Evolutionary conservation across 2,888 invertebrate species (phyloP).

Genomic region (Thymelicus lineola): DNA sequence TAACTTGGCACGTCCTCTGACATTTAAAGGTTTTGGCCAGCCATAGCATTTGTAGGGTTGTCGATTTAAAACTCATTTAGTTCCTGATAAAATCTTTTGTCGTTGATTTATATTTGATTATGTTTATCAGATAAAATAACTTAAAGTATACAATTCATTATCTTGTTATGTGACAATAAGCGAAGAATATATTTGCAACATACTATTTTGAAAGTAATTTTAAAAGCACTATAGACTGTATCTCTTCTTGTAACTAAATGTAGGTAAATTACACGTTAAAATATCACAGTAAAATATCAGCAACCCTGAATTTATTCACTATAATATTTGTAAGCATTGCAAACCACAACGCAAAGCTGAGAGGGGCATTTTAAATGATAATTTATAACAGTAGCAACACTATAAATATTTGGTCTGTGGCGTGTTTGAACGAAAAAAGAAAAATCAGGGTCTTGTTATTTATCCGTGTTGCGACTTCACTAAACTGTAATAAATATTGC

Average conservation of each 20-base stretch:
- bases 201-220: no score
- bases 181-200: no score
- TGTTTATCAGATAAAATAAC: no score
- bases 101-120: no score
- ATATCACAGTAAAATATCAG: background rate
- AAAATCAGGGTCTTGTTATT: conserved; percentile 28
- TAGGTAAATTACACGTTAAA: no score
- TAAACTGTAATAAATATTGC: conserved; percentile 10
- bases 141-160: no score
- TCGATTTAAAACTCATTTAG: background rate
- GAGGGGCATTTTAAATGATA: conserved; percentile 35
- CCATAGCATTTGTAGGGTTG: conserved; percentile 14
- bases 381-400: conserved; percentile 33
- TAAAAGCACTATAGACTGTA: no score
- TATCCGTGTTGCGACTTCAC: conserved; percentile 27
- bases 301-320: conserved; percentile 17
- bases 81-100: background rate
- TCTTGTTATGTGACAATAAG: no score
- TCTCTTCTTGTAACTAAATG: no score
- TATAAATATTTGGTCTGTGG: conserved; percentile 30
- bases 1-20: conserved; percentile 41
- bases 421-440: conserved; percentile 31
- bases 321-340: conserved; percentile 34
- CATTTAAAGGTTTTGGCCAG: conserved; percentile 39
- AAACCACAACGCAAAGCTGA: conserved; percentile 35